phyloP scores from a whole-genome alignment of 2,797 vertebrate genomes.

The Enteromius viviparus region DNA sequence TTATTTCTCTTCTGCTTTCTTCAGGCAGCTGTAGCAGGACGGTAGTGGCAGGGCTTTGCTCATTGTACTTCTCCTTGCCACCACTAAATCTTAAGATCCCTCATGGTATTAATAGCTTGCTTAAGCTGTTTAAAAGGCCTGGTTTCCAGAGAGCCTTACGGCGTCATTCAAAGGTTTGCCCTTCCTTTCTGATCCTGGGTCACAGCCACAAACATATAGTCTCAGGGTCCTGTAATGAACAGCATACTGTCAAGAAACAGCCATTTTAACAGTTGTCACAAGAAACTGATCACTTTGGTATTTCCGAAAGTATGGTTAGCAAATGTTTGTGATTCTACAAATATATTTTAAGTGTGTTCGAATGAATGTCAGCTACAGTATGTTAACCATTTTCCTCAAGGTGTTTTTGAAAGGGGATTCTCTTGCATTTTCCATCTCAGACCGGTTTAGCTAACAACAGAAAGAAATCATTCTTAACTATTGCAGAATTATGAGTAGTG shows the following conservation, averaged over 20 bases:
- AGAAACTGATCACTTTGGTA: slow-evolving; percentile 21
- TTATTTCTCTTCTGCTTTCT: background rate
- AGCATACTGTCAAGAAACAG: background rate
- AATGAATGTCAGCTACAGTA: too few species aligned
- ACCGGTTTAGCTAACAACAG: too few species aligned
- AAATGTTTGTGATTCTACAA: too few species aligned
- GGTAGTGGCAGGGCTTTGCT: background rate
- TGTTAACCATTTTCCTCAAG: too few species aligned
- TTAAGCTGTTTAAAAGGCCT: slow-evolving; percentile 64
- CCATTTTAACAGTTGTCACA: background rate
- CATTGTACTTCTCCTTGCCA: slow-evolving; percentile 14
- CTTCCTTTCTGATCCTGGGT: slow-evolving; percentile 41
- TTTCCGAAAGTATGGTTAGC: background rate
- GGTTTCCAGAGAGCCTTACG: slow-evolving; percentile 55
- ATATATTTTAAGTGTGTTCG: too few species aligned
- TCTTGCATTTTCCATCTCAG: too few species aligned
- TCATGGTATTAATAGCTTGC: slow-evolving; percentile 66
- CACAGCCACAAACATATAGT: background rate
- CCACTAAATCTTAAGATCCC: slow-evolving; percentile 61
- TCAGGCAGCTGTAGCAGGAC: background rate
- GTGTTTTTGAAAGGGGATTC: too few species aligned
- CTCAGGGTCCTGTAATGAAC: background rate
- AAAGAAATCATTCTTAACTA: too few species aligned
- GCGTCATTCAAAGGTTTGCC: slow-evolving; percentile 39
- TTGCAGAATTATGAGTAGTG: too few species aligned